Evolutionary conservation across 2,113 vertebrate species (phyloP).

Genomic region (Stigmatopora nigra): DNA sequence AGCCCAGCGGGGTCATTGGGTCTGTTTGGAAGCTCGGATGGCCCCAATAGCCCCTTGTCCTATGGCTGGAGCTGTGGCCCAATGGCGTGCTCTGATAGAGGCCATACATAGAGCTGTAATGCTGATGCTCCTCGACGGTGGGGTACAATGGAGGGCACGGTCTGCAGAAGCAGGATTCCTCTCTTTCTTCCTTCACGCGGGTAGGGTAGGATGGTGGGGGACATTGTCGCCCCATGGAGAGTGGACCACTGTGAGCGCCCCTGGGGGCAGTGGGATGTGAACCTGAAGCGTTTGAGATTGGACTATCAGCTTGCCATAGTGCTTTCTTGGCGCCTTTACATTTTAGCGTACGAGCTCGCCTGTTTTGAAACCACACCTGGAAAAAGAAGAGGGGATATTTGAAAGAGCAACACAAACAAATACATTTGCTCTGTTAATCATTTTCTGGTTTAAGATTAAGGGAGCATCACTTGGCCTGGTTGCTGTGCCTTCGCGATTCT

Average conservation of each 20-base stretch:
- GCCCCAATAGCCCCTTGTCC: slow-evolving; percentile 39
- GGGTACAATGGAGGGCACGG: slow-evolving; percentile 31
- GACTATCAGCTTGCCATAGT: slow-evolving; percentile 46
- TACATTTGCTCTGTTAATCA: slow-evolving; percentile 50
- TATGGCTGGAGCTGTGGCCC: slow-evolving; percentile 27
- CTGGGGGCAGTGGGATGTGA: slow-evolving; percentile 15
- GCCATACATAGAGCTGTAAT: slow-evolving; percentile 34
- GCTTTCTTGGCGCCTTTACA: slow-evolving; percentile 59
- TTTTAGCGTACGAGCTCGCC: slow-evolving; percentile 69
- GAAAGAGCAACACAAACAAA: slow-evolving; percentile 13
- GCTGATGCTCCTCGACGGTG: slow-evolving; percentile 15
- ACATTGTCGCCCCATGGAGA: slow-evolving; percentile 10
- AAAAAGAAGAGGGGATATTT: slow-evolving; percentile 10
- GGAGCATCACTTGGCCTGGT: slow-evolving; percentile 28
- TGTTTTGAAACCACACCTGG: slow-evolving; percentile 75
- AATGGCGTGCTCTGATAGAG: slow-evolving; percentile 21
- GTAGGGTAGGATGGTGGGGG: slow-evolving; percentile 36
- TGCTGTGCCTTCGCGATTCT: slow-evolving; percentile 25
- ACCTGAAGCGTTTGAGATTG: slow-evolving; percentile 16
- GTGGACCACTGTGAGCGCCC: neutral
- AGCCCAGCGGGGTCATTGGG: slow-evolving; percentile 22
- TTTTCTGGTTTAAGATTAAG: slow-evolving; percentile 28
- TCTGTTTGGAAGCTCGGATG: slow-evolving; percentile 20
- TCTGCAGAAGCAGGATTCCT: slow-evolving; percentile 37
- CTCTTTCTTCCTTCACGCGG: slow-evolving; percentile 53